Conservation (phyloP, 64 coral and sea anemone genomes). For the Montipora foliosa region DNA sequence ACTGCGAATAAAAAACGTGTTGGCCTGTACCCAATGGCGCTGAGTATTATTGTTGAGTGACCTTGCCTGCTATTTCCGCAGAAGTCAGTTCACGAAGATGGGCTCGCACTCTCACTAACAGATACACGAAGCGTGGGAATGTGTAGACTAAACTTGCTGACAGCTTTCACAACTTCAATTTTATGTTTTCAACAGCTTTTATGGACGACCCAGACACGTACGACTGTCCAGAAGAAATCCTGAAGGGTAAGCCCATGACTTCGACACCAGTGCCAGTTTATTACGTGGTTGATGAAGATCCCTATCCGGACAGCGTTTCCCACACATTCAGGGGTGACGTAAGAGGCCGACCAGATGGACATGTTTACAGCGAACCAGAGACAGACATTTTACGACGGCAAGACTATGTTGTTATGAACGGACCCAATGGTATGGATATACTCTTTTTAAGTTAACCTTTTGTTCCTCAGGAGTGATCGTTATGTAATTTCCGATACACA, state of each 20-base stretch:
- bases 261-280: constrained; percentile 11
- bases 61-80: no score
- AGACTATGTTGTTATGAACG: constrained; percentile 22
- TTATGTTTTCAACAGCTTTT: background rate
- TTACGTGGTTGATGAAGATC: constrained; percentile 14
- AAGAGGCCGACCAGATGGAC: constrained; percentile 32
- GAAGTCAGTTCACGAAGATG: no score
- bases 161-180: background rate
- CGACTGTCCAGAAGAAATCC: constrained; percentile 32
- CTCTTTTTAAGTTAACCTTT: background rate
- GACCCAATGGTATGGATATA: background rate
- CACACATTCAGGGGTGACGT: constrained; percentile 1
- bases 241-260: background rate
- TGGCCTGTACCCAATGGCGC: no score
- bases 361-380: constrained; percentile 21
- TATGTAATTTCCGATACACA: no score
- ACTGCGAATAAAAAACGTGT: no score
- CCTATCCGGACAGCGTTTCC: constrained; percentile 21
- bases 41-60: no score
- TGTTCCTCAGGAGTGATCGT: no score
- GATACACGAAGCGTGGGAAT: no score
- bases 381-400: background rate
- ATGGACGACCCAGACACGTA: background rate
- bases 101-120: no score
- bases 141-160: no score